Conservation (phyloP, 2,797 vertebrate genomes). For the Enteromius argenteus region DNA sequence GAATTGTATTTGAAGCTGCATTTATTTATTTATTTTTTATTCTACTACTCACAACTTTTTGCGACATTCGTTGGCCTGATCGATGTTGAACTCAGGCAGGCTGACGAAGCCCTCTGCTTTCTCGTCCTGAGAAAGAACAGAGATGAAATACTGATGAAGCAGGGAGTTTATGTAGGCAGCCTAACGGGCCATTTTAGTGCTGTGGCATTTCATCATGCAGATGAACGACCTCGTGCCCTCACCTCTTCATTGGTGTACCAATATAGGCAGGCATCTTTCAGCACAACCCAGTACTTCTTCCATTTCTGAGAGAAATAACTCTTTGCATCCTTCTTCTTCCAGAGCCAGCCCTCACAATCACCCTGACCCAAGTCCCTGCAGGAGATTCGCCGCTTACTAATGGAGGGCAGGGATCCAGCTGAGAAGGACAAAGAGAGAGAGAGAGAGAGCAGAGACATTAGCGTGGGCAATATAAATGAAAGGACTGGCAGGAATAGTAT, state of each 20-base stretch:
- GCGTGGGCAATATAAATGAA: slow-evolving; percentile 8
- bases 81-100: slow-evolving; percentile 97
- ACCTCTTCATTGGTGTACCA: slow-evolving; percentile 99
- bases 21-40: background rate
- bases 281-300: slow-evolving; percentile 99
- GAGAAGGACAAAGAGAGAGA: slow-evolving; percentile 38
- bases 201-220: background rate
- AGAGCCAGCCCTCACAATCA: slow-evolving; percentile 98
- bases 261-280: slow-evolving; percentile 95
- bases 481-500: background rate
- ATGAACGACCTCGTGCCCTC: slow-evolving; percentile 60
- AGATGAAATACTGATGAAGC: slow-evolving; percentile 14
- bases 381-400: slow-evolving; percentile 96
- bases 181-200: background rate
- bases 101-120: slow-evolving; percentile 99
- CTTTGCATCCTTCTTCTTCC: slow-evolving; percentile 99
- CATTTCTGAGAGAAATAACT: slow-evolving; percentile 99
- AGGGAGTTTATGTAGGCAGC: background rate
- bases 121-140: slow-evolving; percentile 85
- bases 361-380: slow-evolving; percentile 97
- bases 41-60: slow-evolving; percentile 93
- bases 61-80: slow-evolving; percentile 95
- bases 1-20: background rate
- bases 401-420: slow-evolving; percentile 89
- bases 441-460: slow-evolving; percentile 41